A percentile compares a stretch with the other conserved stretches of the same genome.
Evolutionary conservation across 2,113 vertebrate genomes (phyloP).

Genomic region (Pimephales promelas): DNA sequence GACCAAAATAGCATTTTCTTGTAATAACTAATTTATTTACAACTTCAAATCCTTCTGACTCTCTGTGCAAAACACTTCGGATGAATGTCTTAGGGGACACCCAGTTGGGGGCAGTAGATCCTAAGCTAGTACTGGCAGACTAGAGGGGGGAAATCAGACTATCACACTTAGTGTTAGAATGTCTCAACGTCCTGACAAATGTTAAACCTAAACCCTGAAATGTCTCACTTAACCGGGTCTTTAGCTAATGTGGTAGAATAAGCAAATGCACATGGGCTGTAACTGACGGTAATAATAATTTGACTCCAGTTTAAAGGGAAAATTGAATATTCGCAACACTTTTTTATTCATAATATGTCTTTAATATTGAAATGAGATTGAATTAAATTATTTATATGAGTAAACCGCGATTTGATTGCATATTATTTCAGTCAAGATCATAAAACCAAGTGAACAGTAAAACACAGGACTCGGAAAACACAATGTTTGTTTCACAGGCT

Average conservation of each 20-base stretch:
- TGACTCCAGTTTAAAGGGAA: neutral
- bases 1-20: no score
- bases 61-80: conserved; percentile 46
- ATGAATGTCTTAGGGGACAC: conserved; percentile 48
- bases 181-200: conserved; percentile 51
- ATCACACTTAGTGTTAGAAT: conserved; percentile 56
- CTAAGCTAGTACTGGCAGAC: conserved; percentile 36
- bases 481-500: conserved; percentile 52
- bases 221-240: neutral
- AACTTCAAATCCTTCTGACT: neutral
- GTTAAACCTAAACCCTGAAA: conserved; percentile 13
- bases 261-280: neutral
- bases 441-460: conserved; percentile 39
- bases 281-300: neutral
- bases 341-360: conserved; percentile 11
- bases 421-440: conserved; percentile 38
- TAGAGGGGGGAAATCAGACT: neutral
- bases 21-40: no score
- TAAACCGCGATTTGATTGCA: conserved; percentile 43
- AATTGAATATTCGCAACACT: neutral
- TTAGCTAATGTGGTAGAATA: neutral
- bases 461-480: conserved; percentile 35
- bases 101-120: conserved; percentile 64
- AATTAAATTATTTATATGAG: conserved; percentile 24
- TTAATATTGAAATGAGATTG: neutral